Evolutionary conservation across 2,888 invertebrate species (phyloP), one percentile per base, ranked within the genome.

Genomic region (Thumatha senex): DNA sequence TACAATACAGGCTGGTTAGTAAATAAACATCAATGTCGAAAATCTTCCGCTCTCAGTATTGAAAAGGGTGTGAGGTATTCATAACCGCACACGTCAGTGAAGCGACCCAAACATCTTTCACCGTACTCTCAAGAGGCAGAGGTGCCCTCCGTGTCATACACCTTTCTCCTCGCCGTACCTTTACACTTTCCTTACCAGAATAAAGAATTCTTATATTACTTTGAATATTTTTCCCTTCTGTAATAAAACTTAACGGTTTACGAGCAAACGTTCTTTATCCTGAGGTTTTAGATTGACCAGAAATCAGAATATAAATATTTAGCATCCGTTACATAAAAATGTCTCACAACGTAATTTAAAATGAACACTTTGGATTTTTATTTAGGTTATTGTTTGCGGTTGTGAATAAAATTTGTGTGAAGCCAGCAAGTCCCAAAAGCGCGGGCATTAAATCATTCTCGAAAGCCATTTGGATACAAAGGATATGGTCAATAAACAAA

Each of bases 401-500:
- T 76, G 72, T 77, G 73, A 80, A 80, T 77, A 79, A 80, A 80
- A 80, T 78, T 67, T 72, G 61, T 73, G 72, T 69, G 64, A 73
- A 77, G 68, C 68, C 67, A 63, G 65, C 65, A 65, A 66, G 64
- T 63, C 70, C 63, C 70, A 74, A 80, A 70, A 71, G 72, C 67
- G 72, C 70, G 65, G 56, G 65, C 74, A 72, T 79, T 86, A 85
- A 84, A 86, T 86, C 86, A 84, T 82, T 67, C 67, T 71, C 67
- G 71, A 81, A 83, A 81, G 78, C 80, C 82, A 80, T 84, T 83
- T 76, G 72, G 75, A 80, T 78, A 84, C 78, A 84, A 84, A 86
- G 82, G 80, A 82, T 85, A 79, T 82, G 82, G 79, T 81, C 84
- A 86, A 86, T 86, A 86, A 86, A 85, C 83, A 84, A 84, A 84